Conservation (phyloP, 64 coral and sea anemone species). For the Anthopleura sola region DNA sequence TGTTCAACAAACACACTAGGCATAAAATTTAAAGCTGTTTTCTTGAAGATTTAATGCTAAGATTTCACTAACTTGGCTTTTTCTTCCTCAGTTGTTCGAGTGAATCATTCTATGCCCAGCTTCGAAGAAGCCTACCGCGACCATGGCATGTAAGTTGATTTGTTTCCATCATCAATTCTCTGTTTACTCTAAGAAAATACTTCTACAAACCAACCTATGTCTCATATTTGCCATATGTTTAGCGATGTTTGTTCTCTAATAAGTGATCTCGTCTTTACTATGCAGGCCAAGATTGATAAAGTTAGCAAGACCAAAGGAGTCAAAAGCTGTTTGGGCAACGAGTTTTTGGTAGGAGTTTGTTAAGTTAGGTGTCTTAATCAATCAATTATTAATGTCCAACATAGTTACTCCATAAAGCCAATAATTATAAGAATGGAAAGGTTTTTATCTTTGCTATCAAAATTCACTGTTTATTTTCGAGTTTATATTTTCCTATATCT, state of each 20-base stretch:
- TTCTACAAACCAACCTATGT: neutral
- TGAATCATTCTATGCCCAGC: conserved; percentile 58
- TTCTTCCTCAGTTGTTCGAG: conserved; percentile 42
- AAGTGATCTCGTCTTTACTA: neutral
- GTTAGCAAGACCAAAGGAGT: conserved; percentile 64
- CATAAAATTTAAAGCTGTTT: too few relatives aligned
- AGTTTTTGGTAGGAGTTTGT: conserved; percentile 55
- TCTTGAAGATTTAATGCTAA: neutral
- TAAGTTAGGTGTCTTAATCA: neutral
- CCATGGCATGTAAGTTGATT: conserved; percentile 54
- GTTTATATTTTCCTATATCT: too few relatives aligned
- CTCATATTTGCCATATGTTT: conserved; percentile 10
- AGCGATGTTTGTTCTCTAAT: conserved; percentile 2
- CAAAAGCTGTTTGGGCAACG: conserved; percentile 63
- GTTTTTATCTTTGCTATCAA: neutral
- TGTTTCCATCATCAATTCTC: neutral
- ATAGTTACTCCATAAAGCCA: neutral
- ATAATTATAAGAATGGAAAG: neutral
- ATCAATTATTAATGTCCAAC: neutral
- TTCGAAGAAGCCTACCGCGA: conserved; percentile 59
- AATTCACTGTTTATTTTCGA: neutral
- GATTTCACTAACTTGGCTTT: neutral
- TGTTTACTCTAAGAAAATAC: neutral
- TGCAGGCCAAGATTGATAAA: conserved; percentile 47
- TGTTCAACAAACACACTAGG: neutral